Conservation (phyloP, 2,113 vertebrate genomes). For the Hystrix cristata region DNA sequence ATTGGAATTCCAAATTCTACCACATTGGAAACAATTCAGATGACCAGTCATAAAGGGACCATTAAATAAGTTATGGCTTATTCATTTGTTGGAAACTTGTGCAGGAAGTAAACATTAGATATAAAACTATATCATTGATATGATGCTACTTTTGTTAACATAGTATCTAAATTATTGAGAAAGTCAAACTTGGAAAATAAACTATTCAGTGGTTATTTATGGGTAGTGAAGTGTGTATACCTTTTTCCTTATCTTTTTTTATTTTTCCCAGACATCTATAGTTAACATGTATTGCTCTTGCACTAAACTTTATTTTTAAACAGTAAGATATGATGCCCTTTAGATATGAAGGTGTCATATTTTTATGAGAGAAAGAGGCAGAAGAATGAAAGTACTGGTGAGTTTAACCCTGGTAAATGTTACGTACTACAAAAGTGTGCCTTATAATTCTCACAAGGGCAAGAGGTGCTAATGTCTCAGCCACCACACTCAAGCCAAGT, state of each 20-base stretch:
- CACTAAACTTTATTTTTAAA: slow-evolving; percentile 25
- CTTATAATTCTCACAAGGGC: background rate
- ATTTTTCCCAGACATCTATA: background rate
- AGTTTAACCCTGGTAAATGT: background rate
- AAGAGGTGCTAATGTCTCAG: background rate
- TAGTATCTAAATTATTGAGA: slow-evolving; percentile 12
- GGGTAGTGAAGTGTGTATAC: background rate
- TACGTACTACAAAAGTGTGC: background rate
- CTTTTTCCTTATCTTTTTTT: background rate
- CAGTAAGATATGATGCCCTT: background rate
- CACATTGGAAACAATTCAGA: slow-evolving; percentile 7
- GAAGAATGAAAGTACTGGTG: background rate
- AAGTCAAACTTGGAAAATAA: slow-evolving; percentile 33
- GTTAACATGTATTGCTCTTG: background rate
- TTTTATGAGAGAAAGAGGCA: background rate
- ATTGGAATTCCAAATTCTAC: slow-evolving; percentile 53
- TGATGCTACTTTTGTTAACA: slow-evolving; percentile 12
- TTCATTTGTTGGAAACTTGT: background rate
- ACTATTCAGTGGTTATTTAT: background rate
- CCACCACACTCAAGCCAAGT: background rate
- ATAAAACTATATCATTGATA: background rate
- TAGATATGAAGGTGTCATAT: background rate
- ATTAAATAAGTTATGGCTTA: background rate
- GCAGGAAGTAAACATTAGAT: slow-evolving; percentile 21
- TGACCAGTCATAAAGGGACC: background rate